Base-by-base conservation (phyloP, 1,140 invertebrate species). In the Bombyx mandarina region DNA sequence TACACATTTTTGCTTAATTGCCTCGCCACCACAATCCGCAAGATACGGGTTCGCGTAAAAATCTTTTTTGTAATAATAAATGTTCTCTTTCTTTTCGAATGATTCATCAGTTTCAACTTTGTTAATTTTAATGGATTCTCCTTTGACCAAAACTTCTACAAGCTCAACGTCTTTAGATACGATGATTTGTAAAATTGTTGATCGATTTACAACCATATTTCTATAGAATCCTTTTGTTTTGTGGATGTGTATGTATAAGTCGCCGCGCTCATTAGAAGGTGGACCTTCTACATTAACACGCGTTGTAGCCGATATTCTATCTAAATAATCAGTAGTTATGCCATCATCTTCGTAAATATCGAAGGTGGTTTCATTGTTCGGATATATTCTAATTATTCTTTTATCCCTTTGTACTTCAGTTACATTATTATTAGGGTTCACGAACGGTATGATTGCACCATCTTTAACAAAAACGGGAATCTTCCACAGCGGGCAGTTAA, bases 381-480 rank as follows among this genome's bases (percentile, higher is more conserved):
- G 75, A 54, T 86, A 86, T 46, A 86, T 54, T 43, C 69, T 68
- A 60, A 81, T 76, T 9, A 75, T 75, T 69, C 83, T 72, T 35
- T 46, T 55, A 22, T 78, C 66, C 63, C 73, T 75, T 56, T 81
- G 62, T 53, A 84, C 74, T 71, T 84, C 73, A 35, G 65, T 62
- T 1, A 75, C 76, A 62, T 84, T 83, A 60, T 86, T 86, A 56
- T 85, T 81, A 6, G 75, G 62, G 53, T 78, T 76, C 6, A 66
- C 69, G 68, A 82, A 75, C 8, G 83, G 82, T 63, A 86, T 74
- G 42, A 86, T 78, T 10, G 79, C 69, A n/a, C 82, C 83, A 45
- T 77, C 78, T 75, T 73, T 82, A n/a, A 86, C 58, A 68, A 85
- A 85, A 22, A 86, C 67, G 18, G 83, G 83, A 57, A 86, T 76